These are phyloP conservation scores for Heliangelus exortis DNA, from an alignment of 2,797 vertebrate species.

Conservation along the genomic window DNA sequence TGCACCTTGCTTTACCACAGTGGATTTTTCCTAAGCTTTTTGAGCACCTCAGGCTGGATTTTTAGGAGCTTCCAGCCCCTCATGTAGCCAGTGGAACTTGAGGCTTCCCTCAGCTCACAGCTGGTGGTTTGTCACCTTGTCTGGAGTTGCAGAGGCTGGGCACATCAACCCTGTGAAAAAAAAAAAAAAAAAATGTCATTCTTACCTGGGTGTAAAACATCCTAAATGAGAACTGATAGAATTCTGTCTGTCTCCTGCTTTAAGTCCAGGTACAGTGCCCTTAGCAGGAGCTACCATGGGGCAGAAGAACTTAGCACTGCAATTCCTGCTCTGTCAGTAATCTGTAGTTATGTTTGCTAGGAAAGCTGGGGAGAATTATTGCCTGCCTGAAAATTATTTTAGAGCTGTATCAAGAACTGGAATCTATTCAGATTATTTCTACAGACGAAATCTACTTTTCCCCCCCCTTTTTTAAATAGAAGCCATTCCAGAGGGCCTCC, in stretches of 20 bases:
- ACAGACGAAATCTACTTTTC: conserved; percentile 19
- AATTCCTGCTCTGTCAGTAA: background rate
- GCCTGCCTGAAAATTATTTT: background rate
- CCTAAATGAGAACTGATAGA: background rate
- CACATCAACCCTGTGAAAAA: background rate
- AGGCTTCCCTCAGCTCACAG: background rate
- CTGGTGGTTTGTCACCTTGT: background rate
- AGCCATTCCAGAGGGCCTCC: conserved; percentile 63
- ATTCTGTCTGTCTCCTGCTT: background rate
- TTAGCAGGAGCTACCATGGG: background rate
- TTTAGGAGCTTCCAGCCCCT: background rate
- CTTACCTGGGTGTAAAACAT: background rate
- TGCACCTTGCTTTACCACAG: background rate
- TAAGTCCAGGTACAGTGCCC: background rate
- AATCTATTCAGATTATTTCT: background rate
- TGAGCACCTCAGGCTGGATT: background rate
- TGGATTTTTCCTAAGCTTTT: background rate
- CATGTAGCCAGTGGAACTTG: background rate
- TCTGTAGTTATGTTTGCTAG: background rate
- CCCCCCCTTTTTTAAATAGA: conserved; percentile 68
- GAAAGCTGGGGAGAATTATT: background rate
- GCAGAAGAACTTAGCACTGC: background rate
- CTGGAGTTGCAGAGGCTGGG: background rate
- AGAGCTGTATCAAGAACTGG: background rate
- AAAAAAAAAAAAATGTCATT: rapidly evolving